Evolutionary conservation across 1,140 invertebrate species (phyloP).

Genomic region (Orchestia grillus): DNA sequence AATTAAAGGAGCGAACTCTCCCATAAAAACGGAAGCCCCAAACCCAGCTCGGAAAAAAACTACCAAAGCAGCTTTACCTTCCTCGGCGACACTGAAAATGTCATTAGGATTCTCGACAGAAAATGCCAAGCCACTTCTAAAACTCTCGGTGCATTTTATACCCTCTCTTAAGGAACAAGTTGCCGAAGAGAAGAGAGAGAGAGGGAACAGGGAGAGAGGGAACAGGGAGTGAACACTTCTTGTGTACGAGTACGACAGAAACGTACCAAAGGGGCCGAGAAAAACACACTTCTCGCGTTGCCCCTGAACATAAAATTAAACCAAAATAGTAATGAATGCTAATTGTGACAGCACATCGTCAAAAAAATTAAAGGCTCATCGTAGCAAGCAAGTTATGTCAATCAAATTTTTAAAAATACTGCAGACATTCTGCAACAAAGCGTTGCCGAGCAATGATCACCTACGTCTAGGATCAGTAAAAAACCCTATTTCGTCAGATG

Average conservation of each 20-base stretch:
- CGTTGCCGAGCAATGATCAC: too few relatives aligned
- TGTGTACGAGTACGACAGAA: neutral
- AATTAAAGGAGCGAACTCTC: neutral
- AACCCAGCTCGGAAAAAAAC: slow-evolving; percentile 44
- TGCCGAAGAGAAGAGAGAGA: neutral
- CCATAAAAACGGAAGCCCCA: slow-evolving; percentile 3
- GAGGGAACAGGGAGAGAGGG: neutral
- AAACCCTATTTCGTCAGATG: too few relatives aligned
- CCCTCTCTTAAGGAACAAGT: slow-evolving; percentile 48
- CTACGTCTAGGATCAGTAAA: too few relatives aligned
- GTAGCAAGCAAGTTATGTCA: too few relatives aligned
- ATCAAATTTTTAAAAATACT: too few relatives aligned
- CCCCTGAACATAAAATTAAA: neutral
- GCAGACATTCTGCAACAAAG: too few relatives aligned
- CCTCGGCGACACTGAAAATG: slow-evolving; percentile 48
- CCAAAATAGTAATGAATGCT: neutral
- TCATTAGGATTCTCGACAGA: slow-evolving; percentile 52
- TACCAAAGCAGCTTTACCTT: slow-evolving; percentile 55
- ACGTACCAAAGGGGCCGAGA: neutral
- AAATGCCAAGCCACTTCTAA: slow-evolving; percentile 52
- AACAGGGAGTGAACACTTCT: neutral
- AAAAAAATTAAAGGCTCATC: too few relatives aligned
- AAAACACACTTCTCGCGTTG: neutral
- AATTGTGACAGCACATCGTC: too few relatives aligned
- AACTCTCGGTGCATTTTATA: slow-evolving; percentile 42